Evolutionary conservation across 2,888 invertebrate species (phyloP), one percentile per base, ranked within the genome.

Genomic region (Belgica antarctica): DNA sequence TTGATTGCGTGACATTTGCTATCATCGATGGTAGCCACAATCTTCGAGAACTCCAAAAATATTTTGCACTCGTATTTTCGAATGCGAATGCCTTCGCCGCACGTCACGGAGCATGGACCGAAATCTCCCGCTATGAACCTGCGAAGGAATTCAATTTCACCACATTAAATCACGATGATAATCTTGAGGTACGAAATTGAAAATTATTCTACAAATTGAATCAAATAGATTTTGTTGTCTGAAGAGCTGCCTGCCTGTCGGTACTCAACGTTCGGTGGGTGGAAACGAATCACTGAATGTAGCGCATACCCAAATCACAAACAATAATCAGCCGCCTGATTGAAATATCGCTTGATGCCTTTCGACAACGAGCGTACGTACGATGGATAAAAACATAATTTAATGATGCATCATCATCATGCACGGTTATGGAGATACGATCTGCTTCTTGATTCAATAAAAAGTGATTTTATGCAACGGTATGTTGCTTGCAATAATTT

Each of bases 41-140:
- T 94, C 73, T 89, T 85, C 71, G 94, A 92, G 79, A 94, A 95
- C 79, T 94, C 94, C 72, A 96, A 82, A 80, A 92, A 95, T 75
- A 96, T 95, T 82, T 93, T 94, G 82, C 98, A 98, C 74, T 90
- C 88, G n/a, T 95, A 95, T 74, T 89, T 87, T 31, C 96, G 87
- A 73, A 87, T 88, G n/a, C 90, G 84, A 74, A 89, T 83, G 0
- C 96, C 97, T 77, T 92, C 90, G 0, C 96, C 96, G 77, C 97
- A 96, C 0, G 90, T 89, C 0, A 89, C 90, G 75, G 92, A 94
- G 82, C 97, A 98, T 0, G 90, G 87, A 1, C 94, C 88, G 96
- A 96, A 97, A 69, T 92, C 90, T 72, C 94, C 94, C 72, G 92
- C 89, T 76, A 95, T 89, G 82, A 91, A 97, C 77, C 97, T 96